Base-by-base conservation (phyloP, 2,888 invertebrate species). In the Lithophane leautieri region DNA sequence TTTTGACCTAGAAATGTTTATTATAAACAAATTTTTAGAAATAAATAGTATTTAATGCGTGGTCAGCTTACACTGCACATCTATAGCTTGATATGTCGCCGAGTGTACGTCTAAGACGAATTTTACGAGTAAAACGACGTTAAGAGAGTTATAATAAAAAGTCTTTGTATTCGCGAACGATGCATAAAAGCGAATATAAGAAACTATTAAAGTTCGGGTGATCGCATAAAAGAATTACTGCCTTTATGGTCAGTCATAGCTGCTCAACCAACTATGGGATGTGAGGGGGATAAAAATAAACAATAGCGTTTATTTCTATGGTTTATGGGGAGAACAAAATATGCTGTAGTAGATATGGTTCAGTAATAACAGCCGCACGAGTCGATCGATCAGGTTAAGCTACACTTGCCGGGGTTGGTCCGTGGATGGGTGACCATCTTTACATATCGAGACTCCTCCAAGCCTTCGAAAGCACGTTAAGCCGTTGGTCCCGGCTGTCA, bases 81-180 rank as follows among this genome's bases (percentile, higher is more conserved):
- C 19, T 0, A 54, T 12, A n/a, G 19, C 54, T 67, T n/a, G 2
- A 40, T 56, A 40, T 67, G 54, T 67, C 19, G n/a, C 40, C 54
- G 54, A 40, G 11, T 40, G 40, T 67, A 67, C 19, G 8, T 67
- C 19, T n/a, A 34, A 56, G 28, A 44, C 22, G 50, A 50, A 71
- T 76, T 86, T 87, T 86, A 87, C 79, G 83, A 79, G 62, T 56
- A 73, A 68, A 76, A 61, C 70, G 42, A 44, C 78, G 75, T 87
- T 79, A 80, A 78, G 76, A 78, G 69, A 75, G 40, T 70, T 47
- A 74, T 76, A 81, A 80, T 85, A 84, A 87, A 87, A 88, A 73
- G 61, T 69, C 79, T 83, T 87, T 87, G 88, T 87, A 78, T 81
- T 85, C 81, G 81, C 87, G 73, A 87, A 87, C 77, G 86, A 75